Percentiles rank a stretch among this genome's conserved stretches.
phyloP scores from a whole-genome alignment of 2,888 invertebrate genomes.

The Brenthis ino region DNA sequence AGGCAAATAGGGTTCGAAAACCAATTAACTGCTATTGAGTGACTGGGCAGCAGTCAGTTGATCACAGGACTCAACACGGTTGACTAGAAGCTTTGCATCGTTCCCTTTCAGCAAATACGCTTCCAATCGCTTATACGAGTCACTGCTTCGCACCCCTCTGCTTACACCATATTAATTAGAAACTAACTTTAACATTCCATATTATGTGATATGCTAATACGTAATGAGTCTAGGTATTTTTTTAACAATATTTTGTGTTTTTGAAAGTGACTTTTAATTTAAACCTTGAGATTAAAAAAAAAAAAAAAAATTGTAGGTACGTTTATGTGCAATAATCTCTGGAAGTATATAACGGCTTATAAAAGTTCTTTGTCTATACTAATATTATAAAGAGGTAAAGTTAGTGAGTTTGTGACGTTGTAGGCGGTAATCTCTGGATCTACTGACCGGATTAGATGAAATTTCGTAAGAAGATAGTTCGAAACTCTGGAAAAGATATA shows the following conservation, averaged over 20 bases:
- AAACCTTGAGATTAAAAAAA: too few relatives aligned
- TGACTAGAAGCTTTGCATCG: conserved; percentile 65
- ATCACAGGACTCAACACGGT: conserved; percentile 53
- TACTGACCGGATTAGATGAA: too few relatives aligned
- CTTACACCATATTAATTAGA: conserved; percentile 46
- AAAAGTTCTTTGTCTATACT: too few relatives aligned
- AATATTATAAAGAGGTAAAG: too few relatives aligned
- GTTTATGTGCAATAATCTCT: too few relatives aligned
- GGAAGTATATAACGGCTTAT: too few relatives aligned
- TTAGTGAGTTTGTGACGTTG: too few relatives aligned
- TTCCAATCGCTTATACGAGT: conserved; percentile 67
- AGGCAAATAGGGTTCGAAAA: conserved; percentile 41
- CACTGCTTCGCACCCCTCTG: conserved; percentile 61
- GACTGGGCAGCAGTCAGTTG: conserved; percentile 61
- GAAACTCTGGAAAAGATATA: too few relatives aligned
- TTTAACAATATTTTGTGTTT: too few relatives aligned
- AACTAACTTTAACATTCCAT: conserved; percentile 32
- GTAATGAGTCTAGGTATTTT: background rate
- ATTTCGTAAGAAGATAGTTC: too few relatives aligned
- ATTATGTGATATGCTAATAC: conserved; percentile 6
- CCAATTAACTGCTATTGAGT: conserved; percentile 53
- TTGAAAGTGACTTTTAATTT: background rate
- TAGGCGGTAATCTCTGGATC: too few relatives aligned
- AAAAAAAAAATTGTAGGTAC: too few relatives aligned
- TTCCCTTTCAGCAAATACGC: conserved; percentile 63